Evolutionary conservation across 2,888 invertebrate species (phyloP).

Genomic region (Chirona hameri): DNA sequence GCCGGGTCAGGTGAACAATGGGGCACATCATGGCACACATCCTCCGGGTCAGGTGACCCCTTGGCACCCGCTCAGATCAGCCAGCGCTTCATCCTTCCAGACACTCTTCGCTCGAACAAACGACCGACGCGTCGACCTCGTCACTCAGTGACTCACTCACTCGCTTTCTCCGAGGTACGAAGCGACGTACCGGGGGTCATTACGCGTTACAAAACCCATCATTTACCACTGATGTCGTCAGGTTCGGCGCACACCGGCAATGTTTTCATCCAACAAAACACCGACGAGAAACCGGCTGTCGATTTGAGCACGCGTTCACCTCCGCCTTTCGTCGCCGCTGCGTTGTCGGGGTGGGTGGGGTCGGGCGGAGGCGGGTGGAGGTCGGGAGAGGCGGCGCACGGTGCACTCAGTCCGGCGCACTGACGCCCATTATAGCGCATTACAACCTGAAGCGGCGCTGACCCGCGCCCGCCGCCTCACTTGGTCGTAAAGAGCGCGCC

Average conservation of each 20-base stretch:
- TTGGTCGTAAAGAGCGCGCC: background rate
- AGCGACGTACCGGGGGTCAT: background rate
- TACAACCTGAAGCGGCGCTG: background rate
- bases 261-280: background rate
- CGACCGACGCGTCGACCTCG: no score
- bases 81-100: no score
- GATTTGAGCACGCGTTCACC: background rate
- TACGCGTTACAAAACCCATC: background rate
- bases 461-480: background rate
- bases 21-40: no score
- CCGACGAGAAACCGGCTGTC: background rate
- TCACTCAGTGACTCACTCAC: background rate
- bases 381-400: background rate
- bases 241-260: background rate
- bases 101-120: no score
- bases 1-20: no score
- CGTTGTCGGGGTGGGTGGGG: no score
- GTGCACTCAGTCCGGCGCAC: background rate
- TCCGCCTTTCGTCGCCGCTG: no score
- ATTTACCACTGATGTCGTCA: background rate
- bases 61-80: no score
- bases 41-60: no score
- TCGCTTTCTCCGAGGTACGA: background rate
- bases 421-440: background rate
- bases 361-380: no score